Base-by-base conservation (phyloP, 1,140 invertebrate genomes). In the Solenopsis invicta region DNA sequence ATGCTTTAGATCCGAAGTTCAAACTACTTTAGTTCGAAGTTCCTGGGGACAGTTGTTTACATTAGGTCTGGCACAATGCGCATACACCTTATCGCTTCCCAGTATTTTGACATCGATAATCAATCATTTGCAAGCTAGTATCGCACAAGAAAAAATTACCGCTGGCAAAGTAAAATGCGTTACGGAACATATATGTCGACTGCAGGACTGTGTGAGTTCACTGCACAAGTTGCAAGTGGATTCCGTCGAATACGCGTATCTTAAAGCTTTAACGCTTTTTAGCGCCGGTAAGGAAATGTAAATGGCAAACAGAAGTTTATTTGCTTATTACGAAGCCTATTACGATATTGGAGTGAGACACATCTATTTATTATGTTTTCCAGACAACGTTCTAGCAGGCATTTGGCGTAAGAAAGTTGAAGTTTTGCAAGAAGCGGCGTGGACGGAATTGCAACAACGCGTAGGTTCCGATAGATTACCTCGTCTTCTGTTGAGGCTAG, bases 41-140 rank as follows among this genome's bases (percentile, higher is more conserved):
- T 98, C 97, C 91, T 99, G 99, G 99, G 97, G 98, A 92, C 98
- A 99, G 93, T 94, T 99, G 77, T 99, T 99, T 95, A 97, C 98
- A 4, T 96, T 99, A 21, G 99, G 99, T 9, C 96, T 99, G 80
- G 97, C 98, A 2, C 98, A 99, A 94, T 99, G 98, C 94, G 97
- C 98, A 16, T 96, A 97, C 41, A 96, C 97, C 66, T 96, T 99
- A 92, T 98, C 98, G 52, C 95, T 99, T 66, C 96, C 97, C 48
- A 98, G 97, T 82, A 98, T 99, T 91, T 95, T 99, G 62, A 97
- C 97, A 52, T 98, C 98, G 69, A 97, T 99, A 89, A 96, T 98
- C 81, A 97, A 96, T 92, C 96, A 97, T 91, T 93, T 97, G 59
- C 96, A 97, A 94, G 95, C 96, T 34, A 97, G 96, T 90, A 96